These are phyloP conservation scores for Microplitis mediator DNA, from an alignment of 1,140 invertebrate species.

Conservation along the genomic window DNA sequence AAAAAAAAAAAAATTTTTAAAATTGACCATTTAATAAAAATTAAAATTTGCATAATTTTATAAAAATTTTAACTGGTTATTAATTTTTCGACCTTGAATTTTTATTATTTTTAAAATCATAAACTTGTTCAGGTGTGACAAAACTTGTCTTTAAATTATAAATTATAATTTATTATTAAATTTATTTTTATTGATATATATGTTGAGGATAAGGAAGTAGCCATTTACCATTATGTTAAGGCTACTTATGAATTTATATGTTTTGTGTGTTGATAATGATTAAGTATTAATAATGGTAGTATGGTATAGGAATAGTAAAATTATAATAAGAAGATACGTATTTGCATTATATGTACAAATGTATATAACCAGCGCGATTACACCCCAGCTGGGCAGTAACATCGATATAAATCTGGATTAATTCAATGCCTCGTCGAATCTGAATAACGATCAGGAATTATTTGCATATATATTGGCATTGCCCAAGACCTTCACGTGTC, in stretches of 20 bases:
- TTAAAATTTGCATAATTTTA: not conserved
- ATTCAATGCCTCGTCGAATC: slow-evolving; percentile 44
- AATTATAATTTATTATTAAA: not conserved
- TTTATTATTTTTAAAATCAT: no score
- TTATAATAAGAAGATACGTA: not conserved
- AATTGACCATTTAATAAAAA: not conserved
- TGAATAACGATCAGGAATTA: slow-evolving; percentile 42
- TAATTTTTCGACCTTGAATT: no score
- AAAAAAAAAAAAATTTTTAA: not conserved
- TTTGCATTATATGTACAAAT: slow-evolving; percentile 25
- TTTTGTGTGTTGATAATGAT: no score
- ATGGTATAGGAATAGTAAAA: no score
- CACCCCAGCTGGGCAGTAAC: slow-evolving; percentile 12
- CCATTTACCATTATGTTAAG: no score
- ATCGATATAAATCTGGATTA: slow-evolving; percentile 48
- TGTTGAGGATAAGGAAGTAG: no score
- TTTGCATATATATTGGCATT: slow-evolving; percentile 42
- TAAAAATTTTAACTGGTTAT: no score
- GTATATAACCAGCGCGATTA: slow-evolving; percentile 24
- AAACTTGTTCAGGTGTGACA: not conserved
- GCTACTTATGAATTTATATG: no score
- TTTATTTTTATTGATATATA: no score
- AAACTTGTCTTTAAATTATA: no score
- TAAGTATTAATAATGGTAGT: no score
- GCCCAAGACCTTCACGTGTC: slow-evolving; percentile 19